phyloP scores from a whole-genome alignment of 2,888 invertebrate species.

The Phaonia tiefii region DNA sequence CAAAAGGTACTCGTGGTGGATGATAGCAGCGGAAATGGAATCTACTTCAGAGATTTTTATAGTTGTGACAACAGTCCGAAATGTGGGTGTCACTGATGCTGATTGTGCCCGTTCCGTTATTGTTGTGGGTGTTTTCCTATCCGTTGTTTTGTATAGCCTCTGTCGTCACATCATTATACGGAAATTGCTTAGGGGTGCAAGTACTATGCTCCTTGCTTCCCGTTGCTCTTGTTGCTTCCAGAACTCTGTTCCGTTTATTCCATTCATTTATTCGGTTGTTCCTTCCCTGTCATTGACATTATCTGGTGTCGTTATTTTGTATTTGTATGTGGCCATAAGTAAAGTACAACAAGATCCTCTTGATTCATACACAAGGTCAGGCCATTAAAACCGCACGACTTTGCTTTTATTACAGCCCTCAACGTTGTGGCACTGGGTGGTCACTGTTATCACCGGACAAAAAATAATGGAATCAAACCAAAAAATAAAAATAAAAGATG shows the following conservation, averaged over 20 bases:
- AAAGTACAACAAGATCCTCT: conserved; percentile 6
- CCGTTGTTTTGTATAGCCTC: conserved; percentile 31
- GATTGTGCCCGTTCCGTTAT: conserved; percentile 50
- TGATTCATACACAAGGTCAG: conserved; percentile 28
- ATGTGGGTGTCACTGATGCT: conserved; percentile 42
- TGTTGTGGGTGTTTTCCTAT: conserved; percentile 60
- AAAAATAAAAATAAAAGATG: too few relatives aligned
- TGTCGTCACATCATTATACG: conserved; percentile 38
- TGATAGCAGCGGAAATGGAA: conserved; percentile 54
- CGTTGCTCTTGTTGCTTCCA: background rate
- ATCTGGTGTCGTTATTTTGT: conserved; percentile 29
- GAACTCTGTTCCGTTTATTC: conserved; percentile 22
- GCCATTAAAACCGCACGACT: conserved; percentile 56
- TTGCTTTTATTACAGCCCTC: conserved; percentile 56
- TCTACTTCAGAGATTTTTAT: conserved; percentile 49
- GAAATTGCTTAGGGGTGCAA: conserved; percentile 65
- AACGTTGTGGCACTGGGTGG: conserved; percentile 49
- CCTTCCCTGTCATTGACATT: conserved; percentile 55
- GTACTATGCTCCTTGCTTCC: conserved; percentile 4
- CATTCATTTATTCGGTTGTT: conserved; percentile 24
- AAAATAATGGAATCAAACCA: too few relatives aligned
- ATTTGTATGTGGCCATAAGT: background rate
- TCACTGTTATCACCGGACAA: background rate
- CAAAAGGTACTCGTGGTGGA: conserved; percentile 37
- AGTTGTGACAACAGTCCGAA: conserved; percentile 22